phyloP scores from a whole-genome alignment of 2,113 vertebrate species.

The Excalfactoria chinensis region DNA sequence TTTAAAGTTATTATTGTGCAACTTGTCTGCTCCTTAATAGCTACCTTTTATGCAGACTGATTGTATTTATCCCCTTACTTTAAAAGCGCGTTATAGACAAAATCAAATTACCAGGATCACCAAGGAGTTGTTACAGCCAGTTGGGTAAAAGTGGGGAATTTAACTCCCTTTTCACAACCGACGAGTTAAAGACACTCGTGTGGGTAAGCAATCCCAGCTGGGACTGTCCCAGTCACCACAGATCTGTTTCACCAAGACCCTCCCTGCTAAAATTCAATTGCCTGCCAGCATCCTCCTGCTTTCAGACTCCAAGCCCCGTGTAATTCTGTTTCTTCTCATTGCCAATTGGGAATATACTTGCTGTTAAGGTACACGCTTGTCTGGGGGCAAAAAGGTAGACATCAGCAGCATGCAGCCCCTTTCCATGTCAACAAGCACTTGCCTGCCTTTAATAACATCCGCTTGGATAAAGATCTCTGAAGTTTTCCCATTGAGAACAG shows the following conservation, averaged over 20 bases:
- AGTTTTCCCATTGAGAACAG: background rate
- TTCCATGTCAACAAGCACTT: background rate
- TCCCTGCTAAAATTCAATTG: background rate
- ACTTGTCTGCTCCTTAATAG: slow-evolving; percentile 47
- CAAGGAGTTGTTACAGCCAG: slow-evolving; percentile 26
- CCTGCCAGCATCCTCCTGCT: slow-evolving; percentile 1
- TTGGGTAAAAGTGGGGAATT: slow-evolving; percentile 26
- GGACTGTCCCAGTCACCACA: background rate
- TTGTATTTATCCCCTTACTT: slow-evolving; percentile 75
- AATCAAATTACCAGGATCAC: slow-evolving; percentile 57
- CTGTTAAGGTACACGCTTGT: background rate
- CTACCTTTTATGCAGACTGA: slow-evolving; percentile 54
- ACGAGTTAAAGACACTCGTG: background rate
- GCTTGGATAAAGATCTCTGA: background rate
- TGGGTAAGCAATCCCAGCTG: background rate
- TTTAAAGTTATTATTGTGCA: slow-evolving; percentile 65
- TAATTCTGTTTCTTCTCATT: background rate
- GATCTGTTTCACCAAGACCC: background rate
- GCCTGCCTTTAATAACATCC: background rate
- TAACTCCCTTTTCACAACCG: slow-evolving; percentile 1
- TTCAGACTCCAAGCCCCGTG: background rate
- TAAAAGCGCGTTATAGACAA: slow-evolving; percentile 74
- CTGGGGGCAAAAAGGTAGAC: background rate
- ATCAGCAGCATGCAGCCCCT: fast-evolving
- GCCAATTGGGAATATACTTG: background rate